These are phyloP conservation scores for Centropyge bicolor DNA, from an alignment of 2,797 vertebrate species.

Conservation along the genomic window DNA sequence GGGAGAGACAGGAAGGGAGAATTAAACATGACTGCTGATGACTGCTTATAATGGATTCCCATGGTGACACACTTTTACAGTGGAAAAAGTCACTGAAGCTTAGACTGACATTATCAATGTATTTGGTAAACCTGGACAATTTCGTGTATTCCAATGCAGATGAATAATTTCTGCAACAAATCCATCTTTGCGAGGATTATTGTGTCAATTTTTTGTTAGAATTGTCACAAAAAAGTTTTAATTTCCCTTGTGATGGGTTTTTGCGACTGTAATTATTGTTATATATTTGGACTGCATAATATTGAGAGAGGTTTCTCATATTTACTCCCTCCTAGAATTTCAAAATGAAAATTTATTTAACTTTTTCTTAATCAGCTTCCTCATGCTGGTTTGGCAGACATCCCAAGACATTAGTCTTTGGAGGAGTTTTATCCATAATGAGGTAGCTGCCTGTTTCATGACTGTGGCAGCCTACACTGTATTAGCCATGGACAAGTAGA, in stretches of 20 bases:
- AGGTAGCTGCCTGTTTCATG: too few species aligned
- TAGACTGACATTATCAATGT: neutral
- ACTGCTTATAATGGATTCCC: neutral
- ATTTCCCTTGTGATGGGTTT: neutral
- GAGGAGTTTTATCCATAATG: too few species aligned
- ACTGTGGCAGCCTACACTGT: too few species aligned
- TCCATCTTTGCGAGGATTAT: neutral
- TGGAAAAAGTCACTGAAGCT: neutral
- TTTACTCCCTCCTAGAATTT: neutral
- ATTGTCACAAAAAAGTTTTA: too few species aligned
- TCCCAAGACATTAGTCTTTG: too few species aligned
- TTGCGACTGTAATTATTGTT: neutral
- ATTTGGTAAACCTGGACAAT: neutral
- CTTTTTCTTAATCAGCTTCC: too few species aligned
- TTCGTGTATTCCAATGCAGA: neutral
- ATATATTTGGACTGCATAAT: neutral
- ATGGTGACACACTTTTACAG: neutral
- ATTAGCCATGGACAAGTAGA: too few species aligned
- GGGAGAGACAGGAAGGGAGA: conserved; percentile 7
- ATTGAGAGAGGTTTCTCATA: neutral
- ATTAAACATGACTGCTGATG: neutral
- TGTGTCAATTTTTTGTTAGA: neutral
- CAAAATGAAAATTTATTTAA: too few species aligned
- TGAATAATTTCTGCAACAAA: neutral
- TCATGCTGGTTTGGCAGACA: too few species aligned